Percentiles rank a stretch among this genome's conserved stretches.
Evolutionary conservation across 2,888 invertebrate species (phyloP).

Genomic region (Brachycybe producta): DNA sequence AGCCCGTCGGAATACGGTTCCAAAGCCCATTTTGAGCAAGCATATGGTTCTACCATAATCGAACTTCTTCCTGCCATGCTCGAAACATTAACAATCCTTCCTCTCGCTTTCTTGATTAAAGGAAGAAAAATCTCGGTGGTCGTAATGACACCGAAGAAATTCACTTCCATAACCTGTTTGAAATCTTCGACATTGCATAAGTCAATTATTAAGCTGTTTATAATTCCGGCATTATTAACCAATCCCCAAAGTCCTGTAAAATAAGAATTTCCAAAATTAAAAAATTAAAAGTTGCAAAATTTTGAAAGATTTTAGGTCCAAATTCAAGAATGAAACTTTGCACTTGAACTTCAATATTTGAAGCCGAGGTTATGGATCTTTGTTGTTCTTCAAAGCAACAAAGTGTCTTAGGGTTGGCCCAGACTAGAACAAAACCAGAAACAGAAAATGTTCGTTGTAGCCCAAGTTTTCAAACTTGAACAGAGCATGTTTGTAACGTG

Average conservation of each 20-base stretch:
- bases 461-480: no score
- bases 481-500: no score
- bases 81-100: conserved; percentile 7
- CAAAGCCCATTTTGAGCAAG: conserved; percentile 7
- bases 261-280: background rate
- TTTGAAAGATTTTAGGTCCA: no score
- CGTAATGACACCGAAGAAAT: conserved; percentile 6
- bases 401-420: no score
- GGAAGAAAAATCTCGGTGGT: conserved; percentile 6
- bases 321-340: no score
- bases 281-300: background rate
- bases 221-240: conserved; percentile 12
- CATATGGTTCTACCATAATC: conserved; percentile 2
- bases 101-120: conserved; percentile 5
- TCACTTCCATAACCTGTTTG: conserved; percentile 8
- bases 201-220: background rate
- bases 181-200: background rate
- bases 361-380: no score
- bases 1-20: conserved; percentile 11
- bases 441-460: no score
- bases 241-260: conserved; percentile 10
- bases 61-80: conserved; percentile 10
- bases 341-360: no score
- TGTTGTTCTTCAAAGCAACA: no score
- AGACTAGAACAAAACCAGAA: no score